Conservation (phyloP, 2,888 invertebrate species). For the Conops quadrifasciatus region DNA sequence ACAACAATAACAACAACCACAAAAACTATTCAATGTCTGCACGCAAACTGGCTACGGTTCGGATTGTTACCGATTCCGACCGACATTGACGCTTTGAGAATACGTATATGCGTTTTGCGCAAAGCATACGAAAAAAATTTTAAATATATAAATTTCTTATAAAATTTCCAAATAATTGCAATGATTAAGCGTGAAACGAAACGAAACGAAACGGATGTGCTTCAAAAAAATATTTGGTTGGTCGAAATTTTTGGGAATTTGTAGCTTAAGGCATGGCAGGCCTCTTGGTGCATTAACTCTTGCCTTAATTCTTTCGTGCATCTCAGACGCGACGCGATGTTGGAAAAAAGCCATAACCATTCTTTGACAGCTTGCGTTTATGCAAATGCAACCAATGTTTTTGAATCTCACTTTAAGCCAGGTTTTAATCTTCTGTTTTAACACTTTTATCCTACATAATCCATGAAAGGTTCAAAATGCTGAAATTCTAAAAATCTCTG, state of each 20-base stretch:
- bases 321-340: no score
- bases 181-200: conserved; percentile 22
- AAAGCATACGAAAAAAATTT: not conserved
- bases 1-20: not conserved
- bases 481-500: no score
- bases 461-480: no score
- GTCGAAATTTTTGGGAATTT: conserved; percentile 14
- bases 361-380: no score
- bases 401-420: no score
- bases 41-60: conserved; percentile 7
- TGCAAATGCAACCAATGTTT: no score
- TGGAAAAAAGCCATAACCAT: no score
- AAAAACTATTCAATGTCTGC: conserved; percentile 16
- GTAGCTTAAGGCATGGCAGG: not conserved
- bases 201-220: no score
- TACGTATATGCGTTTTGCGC: not conserved
- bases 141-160: conserved; percentile 4
- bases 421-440: no score
- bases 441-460: no score
- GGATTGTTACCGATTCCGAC: no score
- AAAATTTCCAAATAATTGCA: conserved; percentile 28
- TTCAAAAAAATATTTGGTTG: conserved; percentile 3
- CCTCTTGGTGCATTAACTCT: not conserved
- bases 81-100: not conserved
- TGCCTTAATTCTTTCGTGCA: no score